A percentile compares a stretch with the other conserved stretches of the same genome.
phyloP scores from a whole-genome alignment of 2,797 vertebrate species.

The Babyrousa celebensis region DNA sequence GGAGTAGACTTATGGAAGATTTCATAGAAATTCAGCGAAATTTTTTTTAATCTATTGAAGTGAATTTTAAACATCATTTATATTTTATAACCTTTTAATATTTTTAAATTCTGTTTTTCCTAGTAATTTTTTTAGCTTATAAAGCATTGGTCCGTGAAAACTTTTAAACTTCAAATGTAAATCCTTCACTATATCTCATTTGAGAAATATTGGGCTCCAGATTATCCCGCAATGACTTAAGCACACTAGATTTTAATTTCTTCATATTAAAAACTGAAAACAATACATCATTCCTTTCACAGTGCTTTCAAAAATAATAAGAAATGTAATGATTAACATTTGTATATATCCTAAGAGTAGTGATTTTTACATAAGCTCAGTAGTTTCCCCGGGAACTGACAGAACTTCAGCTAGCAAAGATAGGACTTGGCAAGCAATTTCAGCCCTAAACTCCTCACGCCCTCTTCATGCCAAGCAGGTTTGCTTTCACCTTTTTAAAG shows the following conservation, averaged over 20 bases:
- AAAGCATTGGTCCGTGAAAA: neutral
- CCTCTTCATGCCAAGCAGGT: neutral
- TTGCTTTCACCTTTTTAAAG: neutral
- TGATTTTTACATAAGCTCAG: constrained; percentile 73
- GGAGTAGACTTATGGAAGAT: neutral
- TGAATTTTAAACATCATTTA: neutral
- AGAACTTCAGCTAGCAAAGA: neutral
- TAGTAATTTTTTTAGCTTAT: neutral
- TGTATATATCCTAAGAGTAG: neutral
- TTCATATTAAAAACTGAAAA: constrained; percentile 11
- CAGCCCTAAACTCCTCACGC: too few relatives aligned
- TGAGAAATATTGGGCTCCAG: neutral
- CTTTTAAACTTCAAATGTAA: neutral
- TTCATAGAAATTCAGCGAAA: neutral
- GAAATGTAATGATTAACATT: neutral
- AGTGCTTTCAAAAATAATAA: neutral
- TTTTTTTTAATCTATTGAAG: neutral
- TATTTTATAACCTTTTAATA: neutral
- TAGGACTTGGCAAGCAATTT: neutral
- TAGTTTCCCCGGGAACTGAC: constrained; percentile 65
- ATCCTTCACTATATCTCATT: neutral
- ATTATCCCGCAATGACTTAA: neutral
- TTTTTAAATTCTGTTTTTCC: neutral
- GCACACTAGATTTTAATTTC: neutral
- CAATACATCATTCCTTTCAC: neutral